Evolutionary conservation across 1,140 invertebrate genomes (phyloP), one percentile per base, ranked within the genome.

Genomic region (Lasaia peninsularis): DNA sequence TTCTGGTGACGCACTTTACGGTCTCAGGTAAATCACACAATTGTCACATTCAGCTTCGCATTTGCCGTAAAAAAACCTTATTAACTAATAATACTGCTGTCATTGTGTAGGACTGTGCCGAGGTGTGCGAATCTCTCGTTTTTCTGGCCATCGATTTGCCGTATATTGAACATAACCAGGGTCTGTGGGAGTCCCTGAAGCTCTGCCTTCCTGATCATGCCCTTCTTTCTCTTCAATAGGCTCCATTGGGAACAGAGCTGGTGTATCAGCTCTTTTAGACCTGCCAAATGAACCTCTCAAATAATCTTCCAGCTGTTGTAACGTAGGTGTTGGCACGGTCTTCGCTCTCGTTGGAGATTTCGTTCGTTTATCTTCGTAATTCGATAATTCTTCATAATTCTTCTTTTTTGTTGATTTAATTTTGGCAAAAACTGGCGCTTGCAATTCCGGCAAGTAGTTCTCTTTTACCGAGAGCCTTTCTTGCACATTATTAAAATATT

Each of bases 91-190:
- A 31, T 21, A 53, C 34, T 24, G 10, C n/a, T 8, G 28, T 72
- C 56, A 79, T 48, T 91, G 83, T 5, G 91, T 92, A 0, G 92
- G 92, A 77, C 92, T 93, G 54, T 92, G 90, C 60, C 91, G 79
- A 9, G 92, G 92, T 10, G 92, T 93, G 63, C 91, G 90, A 60
- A 86, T 76, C 58, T 86, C 71, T n/a, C 82, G 58, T 12, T 79
- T 86, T 21, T 92, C 90, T 1, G 92, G 92, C 93, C 93, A 94
- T 58, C 91, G 91, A 62, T 90, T 91, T 1, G 92, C 93, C 9
- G 92, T 92, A 62, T 94, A 93, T 73, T 93, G 91, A 0, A 94
- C 93, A 60, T 91, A 94, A 34, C 93, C 93, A 0, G 93, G 93
- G 71, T 94, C 93, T 0, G 90, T 92, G 0, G 93, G 92, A 10